phyloP scores from a whole-genome alignment of 2,888 invertebrate species.

The Alloplasta piceator region DNA sequence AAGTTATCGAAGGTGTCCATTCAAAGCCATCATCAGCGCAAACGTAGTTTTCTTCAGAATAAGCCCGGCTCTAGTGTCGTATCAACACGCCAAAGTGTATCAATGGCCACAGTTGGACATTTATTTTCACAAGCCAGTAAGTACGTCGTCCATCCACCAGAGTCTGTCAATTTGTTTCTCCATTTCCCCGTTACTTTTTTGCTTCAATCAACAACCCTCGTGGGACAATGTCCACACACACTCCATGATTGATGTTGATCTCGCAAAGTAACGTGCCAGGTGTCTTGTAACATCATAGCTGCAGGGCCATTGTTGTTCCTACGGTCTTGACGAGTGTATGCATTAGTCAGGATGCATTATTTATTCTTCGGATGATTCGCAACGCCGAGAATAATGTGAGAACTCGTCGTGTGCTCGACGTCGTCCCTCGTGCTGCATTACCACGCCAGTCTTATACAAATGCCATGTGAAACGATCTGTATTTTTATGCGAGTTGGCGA shows the following conservation, averaged over 20 bases:
- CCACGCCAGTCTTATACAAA: slow-evolving; percentile 2
- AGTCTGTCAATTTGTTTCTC: background rate
- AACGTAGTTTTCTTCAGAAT: no score
- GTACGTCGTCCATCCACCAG: slow-evolving; percentile 1
- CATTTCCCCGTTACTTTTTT: slow-evolving; percentile 6
- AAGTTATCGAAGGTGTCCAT: no score
- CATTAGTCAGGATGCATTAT: slow-evolving; percentile 64
- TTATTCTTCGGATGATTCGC: slow-evolving; percentile 53
- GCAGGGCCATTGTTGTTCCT: slow-evolving; percentile 36
- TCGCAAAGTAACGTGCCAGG: slow-evolving; percentile 26
- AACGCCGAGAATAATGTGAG: slow-evolving; percentile 56
- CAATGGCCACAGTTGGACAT: background rate
- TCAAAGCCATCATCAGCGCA: no score
- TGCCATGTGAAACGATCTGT: slow-evolving; percentile 52
- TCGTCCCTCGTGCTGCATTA: background rate
- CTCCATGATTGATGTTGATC: slow-evolving; percentile 40
- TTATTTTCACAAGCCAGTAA: background rate
- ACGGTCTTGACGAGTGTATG: slow-evolving; percentile 25
- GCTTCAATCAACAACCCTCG: slow-evolving; percentile 7
- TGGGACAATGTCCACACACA: slow-evolving; percentile 15
- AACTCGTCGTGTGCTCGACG: slow-evolving; percentile 59
- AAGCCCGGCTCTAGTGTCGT: no score
- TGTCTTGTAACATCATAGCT: slow-evolving; percentile 29
- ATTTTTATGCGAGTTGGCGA: slow-evolving; percentile 42
- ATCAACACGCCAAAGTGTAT: no score